Evolutionary conservation across 2,888 invertebrate genomes (phyloP).

Genomic region (Melanostoma scalare): DNA sequence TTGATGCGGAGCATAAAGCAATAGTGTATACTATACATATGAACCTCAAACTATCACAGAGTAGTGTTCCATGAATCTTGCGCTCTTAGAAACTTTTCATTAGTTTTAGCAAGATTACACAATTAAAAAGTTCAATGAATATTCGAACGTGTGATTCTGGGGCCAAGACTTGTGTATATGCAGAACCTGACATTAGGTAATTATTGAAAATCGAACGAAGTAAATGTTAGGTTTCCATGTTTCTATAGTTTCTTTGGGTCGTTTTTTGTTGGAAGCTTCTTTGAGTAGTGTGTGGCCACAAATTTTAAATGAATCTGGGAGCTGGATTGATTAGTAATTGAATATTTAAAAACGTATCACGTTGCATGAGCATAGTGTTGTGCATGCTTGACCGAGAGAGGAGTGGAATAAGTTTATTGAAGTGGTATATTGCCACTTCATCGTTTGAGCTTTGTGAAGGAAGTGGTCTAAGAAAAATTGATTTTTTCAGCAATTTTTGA

Average conservation of each 20-base stretch:
- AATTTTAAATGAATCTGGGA: conserved; percentile 1
- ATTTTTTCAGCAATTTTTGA: no score
- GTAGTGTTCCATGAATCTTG: conserved; percentile 20
- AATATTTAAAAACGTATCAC: conserved; percentile 29
- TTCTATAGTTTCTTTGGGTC: background rate
- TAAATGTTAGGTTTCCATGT: conserved; percentile 35
- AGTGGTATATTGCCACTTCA: background rate
- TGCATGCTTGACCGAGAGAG: background rate
- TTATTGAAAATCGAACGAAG: conserved; percentile 41
- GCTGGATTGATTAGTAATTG: conserved; percentile 27
- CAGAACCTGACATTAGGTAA: conserved; percentile 54
- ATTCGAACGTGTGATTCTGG: conserved; percentile 55
- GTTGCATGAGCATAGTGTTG: conserved; percentile 5
- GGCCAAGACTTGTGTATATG: background rate
- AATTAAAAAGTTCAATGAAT: conserved; percentile 70
- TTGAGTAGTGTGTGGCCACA: conserved; percentile 20
- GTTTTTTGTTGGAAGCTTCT: background rate
- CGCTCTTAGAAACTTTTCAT: conserved; percentile 62
- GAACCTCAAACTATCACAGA: background rate
- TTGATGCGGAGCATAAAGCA: conserved; percentile 47
- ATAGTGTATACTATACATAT: no score
- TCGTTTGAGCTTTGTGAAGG: no score
- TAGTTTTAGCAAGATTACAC: conserved; percentile 68
- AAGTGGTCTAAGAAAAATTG: no score
- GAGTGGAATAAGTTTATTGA: background rate